These are phyloP conservation scores for Oligia latruncula DNA, from an alignment of 2,888 invertebrate genomes.

Conservation along the genomic window DNA sequence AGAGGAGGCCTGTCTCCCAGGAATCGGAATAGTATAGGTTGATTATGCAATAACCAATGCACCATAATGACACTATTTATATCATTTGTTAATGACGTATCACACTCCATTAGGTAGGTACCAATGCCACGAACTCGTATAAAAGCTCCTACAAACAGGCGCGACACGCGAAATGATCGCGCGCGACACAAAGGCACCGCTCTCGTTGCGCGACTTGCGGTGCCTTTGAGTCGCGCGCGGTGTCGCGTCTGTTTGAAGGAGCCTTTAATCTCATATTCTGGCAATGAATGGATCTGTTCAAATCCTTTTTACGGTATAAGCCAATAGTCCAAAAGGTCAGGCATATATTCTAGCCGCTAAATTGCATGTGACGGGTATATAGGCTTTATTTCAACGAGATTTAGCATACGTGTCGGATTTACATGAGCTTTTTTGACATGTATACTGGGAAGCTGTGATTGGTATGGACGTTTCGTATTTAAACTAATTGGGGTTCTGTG, in stretches of 20 bases:
- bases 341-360: slow-evolving; percentile 13
- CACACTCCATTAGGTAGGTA: background rate
- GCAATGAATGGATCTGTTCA: background rate
- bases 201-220: too few relatives aligned
- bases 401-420: slow-evolving; percentile 7
- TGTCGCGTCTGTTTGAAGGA: too few relatives aligned
- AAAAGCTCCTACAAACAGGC: too few relatives aligned
- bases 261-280: slow-evolving; percentile 18
- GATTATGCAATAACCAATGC: background rate
- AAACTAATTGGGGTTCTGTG: background rate
- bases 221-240: too few relatives aligned
- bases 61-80: background rate
- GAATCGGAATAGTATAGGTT: background rate
- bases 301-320: slow-evolving; percentile 27
- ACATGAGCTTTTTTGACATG: background rate
- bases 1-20: background rate
- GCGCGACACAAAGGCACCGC: too few relatives aligned
- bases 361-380: slow-evolving; percentile 2
- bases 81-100: background rate
- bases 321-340: slow-evolving; percentile 29
- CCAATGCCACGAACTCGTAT: too few relatives aligned
- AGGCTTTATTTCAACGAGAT: slow-evolving; percentile 17
- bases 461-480: background rate
- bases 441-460: background rate
- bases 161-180: too few relatives aligned